Evolutionary conservation across 2,797 vertebrate genomes (phyloP).

Genomic region (Ctenosaura bakeri): DNA sequence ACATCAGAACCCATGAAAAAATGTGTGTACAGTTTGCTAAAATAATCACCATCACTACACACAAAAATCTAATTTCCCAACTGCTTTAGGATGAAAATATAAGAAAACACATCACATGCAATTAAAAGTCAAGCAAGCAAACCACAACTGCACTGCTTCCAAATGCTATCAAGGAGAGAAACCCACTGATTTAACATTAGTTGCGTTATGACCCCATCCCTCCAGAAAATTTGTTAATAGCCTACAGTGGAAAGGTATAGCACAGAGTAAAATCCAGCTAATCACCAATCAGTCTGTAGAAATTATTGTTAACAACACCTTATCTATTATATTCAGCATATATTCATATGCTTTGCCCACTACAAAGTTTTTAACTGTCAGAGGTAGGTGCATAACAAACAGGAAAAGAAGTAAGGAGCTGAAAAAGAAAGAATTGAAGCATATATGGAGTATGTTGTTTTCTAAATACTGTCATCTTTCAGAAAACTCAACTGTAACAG

Average conservation of each 20-base stretch:
- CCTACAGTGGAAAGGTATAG: background rate
- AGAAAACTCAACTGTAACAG: too few species aligned
- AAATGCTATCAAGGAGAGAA: background rate
- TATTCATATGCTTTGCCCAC: background rate
- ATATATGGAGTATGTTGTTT: background rate
- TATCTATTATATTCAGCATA: background rate
- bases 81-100: too few species aligned
- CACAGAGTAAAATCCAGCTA: background rate
- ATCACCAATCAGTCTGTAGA: background rate
- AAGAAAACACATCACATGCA: too few species aligned
- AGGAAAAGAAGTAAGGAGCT: background rate
- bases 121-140: too few species aligned
- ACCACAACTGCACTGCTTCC: background rate
- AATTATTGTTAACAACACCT: background rate
- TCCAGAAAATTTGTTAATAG: too few species aligned
- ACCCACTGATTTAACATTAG: too few species aligned
- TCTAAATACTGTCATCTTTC: too few species aligned
- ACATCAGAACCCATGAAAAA: background rate
- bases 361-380: background rate
- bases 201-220: too few species aligned
- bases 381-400: background rate
- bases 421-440: background rate
- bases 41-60: background rate
- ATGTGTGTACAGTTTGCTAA: background rate
- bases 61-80: background rate